Conservation (phyloP, 1,140 invertebrate species). For the Papilio machaon region DNA sequence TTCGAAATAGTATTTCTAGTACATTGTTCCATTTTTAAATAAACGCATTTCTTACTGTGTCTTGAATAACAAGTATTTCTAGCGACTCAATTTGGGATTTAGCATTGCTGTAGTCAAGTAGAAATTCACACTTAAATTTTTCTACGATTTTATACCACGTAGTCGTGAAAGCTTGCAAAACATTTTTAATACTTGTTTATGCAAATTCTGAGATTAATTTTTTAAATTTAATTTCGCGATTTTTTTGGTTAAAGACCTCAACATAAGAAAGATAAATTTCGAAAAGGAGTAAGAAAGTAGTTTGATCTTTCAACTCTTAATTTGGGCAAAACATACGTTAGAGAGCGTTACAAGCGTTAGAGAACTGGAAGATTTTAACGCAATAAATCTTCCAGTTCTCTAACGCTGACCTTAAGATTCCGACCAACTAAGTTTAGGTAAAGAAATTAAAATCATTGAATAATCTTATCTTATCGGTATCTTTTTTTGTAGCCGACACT, state of each 20-base stretch:
- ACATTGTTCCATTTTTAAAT: constrained; percentile 27
- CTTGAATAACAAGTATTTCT: constrained; percentile 18
- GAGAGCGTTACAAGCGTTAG: too few species aligned
- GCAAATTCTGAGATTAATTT: not conserved
- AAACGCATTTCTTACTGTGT: constrained; percentile 15
- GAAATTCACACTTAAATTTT: not conserved
- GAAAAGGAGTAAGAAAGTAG: not conserved
- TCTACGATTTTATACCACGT: not conserved
- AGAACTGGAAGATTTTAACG: too few species aligned
- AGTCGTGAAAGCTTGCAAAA: not conserved
- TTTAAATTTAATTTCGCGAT: too few species aligned
- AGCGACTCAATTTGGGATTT: constrained; percentile 1
- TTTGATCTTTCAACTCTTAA: too few species aligned
- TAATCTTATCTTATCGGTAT: constrained; percentile 21
- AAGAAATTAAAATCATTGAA: not conserved
- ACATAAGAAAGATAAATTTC: not conserved
- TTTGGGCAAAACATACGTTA: too few species aligned
- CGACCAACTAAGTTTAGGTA: not conserved
- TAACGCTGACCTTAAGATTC: not conserved
- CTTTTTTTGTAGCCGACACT: constrained; percentile 83
- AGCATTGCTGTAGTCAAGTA: not conserved
- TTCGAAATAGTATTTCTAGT: constrained; percentile 7
- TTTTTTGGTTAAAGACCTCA: not conserved
- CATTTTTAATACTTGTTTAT: not conserved
- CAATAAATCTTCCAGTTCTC: not conserved